Conservation (phyloP, 2,888 invertebrate species). For the Sinotaia quadrata region DNA sequence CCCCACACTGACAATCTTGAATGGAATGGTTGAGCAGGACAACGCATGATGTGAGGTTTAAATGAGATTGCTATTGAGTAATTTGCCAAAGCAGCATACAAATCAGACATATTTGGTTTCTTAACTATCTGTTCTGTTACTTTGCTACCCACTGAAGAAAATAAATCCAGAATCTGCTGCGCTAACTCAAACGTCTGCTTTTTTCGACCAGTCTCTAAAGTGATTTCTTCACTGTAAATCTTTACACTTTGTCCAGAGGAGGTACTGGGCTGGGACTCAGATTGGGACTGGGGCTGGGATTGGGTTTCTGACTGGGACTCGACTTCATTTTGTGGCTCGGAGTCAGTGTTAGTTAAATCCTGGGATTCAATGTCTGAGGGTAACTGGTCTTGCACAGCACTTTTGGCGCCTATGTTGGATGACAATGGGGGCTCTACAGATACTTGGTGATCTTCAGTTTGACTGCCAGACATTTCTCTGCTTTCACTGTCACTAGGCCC, state of each 20-base stretch:
- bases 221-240: constrained; percentile 1
- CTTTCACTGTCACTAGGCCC: no score
- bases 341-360: neutral
- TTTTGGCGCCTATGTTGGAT: no score
- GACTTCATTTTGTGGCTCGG: neutral
- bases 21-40: constrained; percentile 86
- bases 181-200: constrained; percentile 25
- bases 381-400: no score
- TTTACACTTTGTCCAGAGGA: neutral
- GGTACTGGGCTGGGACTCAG: neutral
- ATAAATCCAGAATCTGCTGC: constrained; percentile 33
- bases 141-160: constrained; percentile 13
- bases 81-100: constrained; percentile 45
- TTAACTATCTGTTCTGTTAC: constrained; percentile 5
- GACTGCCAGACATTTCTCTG: no score
- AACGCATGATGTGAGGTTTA: constrained; percentile 78
- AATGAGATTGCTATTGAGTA: constrained; percentile 49
- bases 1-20: constrained; percentile 85
- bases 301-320: no score
- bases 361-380: neutral
- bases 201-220: constrained; percentile 1
- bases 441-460: no score
- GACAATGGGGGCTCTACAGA: no score
- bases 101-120: constrained; percentile 38
- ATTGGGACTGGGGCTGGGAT: neutral